Percentiles rank a stretch among this genome's conserved stretches.
These are phyloP conservation scores for Heteromyza rotundicornis DNA, from an alignment of 2,888 invertebrate genomes.

Conservation along the genomic window DNA sequence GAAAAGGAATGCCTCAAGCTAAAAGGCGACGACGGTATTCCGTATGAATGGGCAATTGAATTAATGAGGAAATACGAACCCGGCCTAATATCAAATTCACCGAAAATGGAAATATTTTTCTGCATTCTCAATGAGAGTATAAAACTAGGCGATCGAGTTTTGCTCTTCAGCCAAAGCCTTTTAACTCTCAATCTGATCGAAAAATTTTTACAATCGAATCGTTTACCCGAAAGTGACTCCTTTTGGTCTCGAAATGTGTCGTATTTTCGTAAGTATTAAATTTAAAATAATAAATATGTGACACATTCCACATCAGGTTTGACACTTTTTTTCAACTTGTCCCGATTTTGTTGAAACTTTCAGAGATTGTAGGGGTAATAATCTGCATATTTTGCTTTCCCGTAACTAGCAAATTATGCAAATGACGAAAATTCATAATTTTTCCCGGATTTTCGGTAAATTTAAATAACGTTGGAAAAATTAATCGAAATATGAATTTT, in stretches of 20 bases:
- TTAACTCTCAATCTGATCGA: constrained; percentile 95
- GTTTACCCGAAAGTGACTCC: constrained; percentile 72
- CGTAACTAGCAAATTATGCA: no score
- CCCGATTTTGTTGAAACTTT: no score
- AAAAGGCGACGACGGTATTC: constrained; percentile 74
- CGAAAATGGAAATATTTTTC: constrained; percentile 94
- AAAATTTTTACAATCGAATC: constrained; percentile 82
- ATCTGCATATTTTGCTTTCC: no score
- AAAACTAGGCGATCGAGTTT: constrained; percentile 83
- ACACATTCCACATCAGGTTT: no score
- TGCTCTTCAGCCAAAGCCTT: constrained; percentile 95
- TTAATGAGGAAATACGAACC: constrained; percentile 84
- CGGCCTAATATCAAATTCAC: constrained; percentile 89
- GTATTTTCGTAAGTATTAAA: constrained; percentile 93
- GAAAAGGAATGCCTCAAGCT: constrained; percentile 69
- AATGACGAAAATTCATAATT: no score
- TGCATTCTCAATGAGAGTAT: constrained; percentile 90
- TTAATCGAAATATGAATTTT: no score
- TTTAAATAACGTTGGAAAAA: no score
- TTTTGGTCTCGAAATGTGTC: constrained; percentile 86
- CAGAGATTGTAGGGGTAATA: no score
- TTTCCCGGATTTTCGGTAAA: no score
- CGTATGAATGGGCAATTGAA: constrained; percentile 88
- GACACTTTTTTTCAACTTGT: no score
- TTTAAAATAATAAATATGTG: no score